Evolutionary conservation across 2,113 vertebrate species (phyloP).

Genomic region (Lanius collurio): DNA sequence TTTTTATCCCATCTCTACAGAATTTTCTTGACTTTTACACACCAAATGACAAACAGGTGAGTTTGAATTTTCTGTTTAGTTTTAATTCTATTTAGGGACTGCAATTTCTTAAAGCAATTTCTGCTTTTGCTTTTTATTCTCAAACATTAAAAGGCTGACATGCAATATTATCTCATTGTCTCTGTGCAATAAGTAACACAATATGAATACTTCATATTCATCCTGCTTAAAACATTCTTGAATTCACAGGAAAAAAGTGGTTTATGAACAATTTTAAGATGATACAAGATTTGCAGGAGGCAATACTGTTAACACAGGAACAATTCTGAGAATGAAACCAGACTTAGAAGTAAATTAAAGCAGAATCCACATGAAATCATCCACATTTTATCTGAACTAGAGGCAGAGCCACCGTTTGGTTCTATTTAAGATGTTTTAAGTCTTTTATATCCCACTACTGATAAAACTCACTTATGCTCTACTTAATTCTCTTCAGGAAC

Average conservation of each 20-base stretch:
- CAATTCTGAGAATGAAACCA: neutral
- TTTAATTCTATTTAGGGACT: neutral
- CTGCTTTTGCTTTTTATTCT: neutral
- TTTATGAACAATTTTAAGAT: neutral
- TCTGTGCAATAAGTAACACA: neutral
- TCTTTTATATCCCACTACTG: neutral
- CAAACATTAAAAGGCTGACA: neutral
- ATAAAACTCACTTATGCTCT: neutral
- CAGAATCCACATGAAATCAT: neutral
- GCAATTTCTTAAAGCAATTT: neutral
- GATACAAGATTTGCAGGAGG: neutral
- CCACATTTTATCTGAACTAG: neutral
- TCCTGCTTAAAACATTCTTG: neutral
- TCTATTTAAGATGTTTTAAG: neutral
- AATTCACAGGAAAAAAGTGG: neutral
- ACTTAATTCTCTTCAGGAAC: neutral
- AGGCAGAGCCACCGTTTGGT: neutral
- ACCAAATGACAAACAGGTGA: constrained; percentile 14
- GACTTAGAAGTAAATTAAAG: neutral
- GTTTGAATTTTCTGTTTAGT: neutral
- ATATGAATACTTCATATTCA: neutral
- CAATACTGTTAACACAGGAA: neutral
- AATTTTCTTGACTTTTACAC: constrained; percentile 27
- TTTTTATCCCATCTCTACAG: neutral
- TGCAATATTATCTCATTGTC: neutral